Conservation (phyloP, 2,113 vertebrate genomes). For the Syngnathoides biaculeatus region DNA sequence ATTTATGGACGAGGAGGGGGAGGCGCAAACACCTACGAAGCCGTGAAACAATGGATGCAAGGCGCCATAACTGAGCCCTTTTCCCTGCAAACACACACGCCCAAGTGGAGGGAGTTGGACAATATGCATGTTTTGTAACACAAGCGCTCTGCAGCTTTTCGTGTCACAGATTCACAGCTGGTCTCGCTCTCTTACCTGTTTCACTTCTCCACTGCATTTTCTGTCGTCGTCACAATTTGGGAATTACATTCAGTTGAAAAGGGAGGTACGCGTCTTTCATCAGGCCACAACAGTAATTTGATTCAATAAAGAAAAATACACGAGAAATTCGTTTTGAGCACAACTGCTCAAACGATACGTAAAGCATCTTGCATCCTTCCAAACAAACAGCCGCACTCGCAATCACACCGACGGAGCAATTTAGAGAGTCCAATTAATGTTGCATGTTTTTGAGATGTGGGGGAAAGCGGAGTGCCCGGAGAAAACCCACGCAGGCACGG, state of each 20-base stretch:
- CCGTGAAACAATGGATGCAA: constrained; percentile 11
- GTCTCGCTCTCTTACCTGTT: constrained; percentile 19
- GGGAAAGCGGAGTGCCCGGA: too few species aligned
- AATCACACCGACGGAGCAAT: too few species aligned
- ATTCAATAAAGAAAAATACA: too few species aligned
- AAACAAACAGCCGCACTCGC: too few species aligned
- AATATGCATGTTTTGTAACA: constrained; percentile 19
- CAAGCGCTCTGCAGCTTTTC: constrained; percentile 43
- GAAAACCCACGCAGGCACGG: too few species aligned
- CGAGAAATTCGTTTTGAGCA: background rate
- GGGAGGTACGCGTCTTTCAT: background rate
- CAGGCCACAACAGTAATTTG: background rate
- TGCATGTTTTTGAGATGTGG: too few species aligned
- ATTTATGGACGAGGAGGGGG: background rate
- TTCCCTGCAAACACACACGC: constrained; percentile 12
- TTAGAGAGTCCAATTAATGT: too few species aligned
- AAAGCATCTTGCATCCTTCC: too few species aligned
- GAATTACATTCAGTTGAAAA: background rate
- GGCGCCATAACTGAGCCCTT: constrained; percentile 2
- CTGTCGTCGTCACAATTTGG: background rate
- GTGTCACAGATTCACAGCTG: constrained; percentile 45
- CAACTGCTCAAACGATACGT: background rate
- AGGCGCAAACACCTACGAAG: background rate
- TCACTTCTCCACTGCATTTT: constrained; percentile 1
- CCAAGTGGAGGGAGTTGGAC: constrained; percentile 23